Percentiles rank a stretch among this genome's conserved stretches.
These are phyloP conservation scores for Drosophila watanabei DNA, from an alignment of 1,140 invertebrate species.

Conservation along the genomic window DNA sequence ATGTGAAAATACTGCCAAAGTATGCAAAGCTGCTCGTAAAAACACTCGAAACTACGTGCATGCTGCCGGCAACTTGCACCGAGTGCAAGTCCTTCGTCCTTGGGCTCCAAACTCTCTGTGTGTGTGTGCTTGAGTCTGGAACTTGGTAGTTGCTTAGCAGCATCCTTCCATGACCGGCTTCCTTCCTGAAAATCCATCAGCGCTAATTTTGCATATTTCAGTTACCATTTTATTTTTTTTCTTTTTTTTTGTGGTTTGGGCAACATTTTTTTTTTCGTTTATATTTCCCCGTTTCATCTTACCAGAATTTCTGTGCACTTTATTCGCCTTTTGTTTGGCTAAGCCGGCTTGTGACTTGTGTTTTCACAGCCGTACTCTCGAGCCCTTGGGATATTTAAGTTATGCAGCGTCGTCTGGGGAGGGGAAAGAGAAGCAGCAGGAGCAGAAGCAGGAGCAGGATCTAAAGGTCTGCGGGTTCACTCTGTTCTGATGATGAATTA, in stretches of 20 bases:
- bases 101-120: constrained; percentile 17
- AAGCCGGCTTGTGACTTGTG: constrained; percentile 76
- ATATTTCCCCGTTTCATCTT: constrained; percentile 1
- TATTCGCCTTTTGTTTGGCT: constrained; percentile 67
- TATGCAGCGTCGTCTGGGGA: constrained; percentile 40
- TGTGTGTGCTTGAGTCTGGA: constrained; percentile 53
- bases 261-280: constrained; percentile 7
- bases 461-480: constrained; percentile 23
- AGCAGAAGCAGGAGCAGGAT: background rate
- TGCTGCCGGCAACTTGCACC: constrained; percentile 46
- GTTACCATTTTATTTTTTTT: constrained; percentile 54
- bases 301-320: constrained; percentile 42
- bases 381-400: constrained; percentile 61
- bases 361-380: constrained; percentile 54
- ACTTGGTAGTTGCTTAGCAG: constrained; percentile 77
- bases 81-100: constrained; percentile 32
- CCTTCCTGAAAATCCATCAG: constrained; percentile 83
- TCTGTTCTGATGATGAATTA: constrained; percentile 75
- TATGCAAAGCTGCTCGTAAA: constrained; percentile 83
- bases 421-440: background rate
- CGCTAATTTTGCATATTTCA: constrained; percentile 84
- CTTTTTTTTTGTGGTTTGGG: background rate
- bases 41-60: constrained; percentile 78
- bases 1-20: constrained; percentile 80
- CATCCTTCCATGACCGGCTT: constrained; percentile 72